Base-by-base conservation (phyloP, 2,888 invertebrate genomes). In the Stenurella melanura region DNA sequence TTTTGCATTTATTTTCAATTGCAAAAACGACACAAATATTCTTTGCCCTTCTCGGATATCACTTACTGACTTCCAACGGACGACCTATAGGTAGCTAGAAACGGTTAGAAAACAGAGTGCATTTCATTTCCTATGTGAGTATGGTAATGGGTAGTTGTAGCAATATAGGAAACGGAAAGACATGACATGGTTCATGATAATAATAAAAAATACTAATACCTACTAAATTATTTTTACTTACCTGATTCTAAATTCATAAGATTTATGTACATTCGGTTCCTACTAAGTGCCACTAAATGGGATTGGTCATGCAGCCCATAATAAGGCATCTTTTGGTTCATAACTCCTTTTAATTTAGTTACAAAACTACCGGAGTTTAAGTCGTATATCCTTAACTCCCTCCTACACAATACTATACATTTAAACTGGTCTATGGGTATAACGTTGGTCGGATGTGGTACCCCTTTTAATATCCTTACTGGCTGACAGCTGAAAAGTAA, bases 291-390 rank as follows among this genome's bases (percentile, higher is more conserved):
- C 42, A 97, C 96, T 78, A 95, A 90, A 87, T 96, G 96, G 69
- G 93, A 93, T 69, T 93, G 90, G 90, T 96, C 95, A 88, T 96
- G 96, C 11, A 96, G 92, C 0, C 96, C 96, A 89, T 95, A 97
- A 89, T 93, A 96, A 75, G 97, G 96, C 96, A 96, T 96, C 89
- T 96, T 96, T 89, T 97, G 96, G 90, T 97, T 97, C 96, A 97
- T 96, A 34, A 97, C 95, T 50, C 96, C 96, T 87, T 96, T 95
- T 63, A 96, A 89, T 57, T 95, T 94, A 12, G 94, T 93, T 85
- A 95, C 86, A 87, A 93, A 93, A 81, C 90, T 91, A 78, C 96
- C 96, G 89, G 93, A 93, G 85, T 96, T 93, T 71, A 97, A 90
- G 88, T 97, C 94, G 85, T 95, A 95, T 57, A 96, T 93, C 83